These are phyloP conservation scores for Drosophila putrida DNA, from an alignment of 2,888 invertebrate species.

Conservation along the genomic window DNA sequence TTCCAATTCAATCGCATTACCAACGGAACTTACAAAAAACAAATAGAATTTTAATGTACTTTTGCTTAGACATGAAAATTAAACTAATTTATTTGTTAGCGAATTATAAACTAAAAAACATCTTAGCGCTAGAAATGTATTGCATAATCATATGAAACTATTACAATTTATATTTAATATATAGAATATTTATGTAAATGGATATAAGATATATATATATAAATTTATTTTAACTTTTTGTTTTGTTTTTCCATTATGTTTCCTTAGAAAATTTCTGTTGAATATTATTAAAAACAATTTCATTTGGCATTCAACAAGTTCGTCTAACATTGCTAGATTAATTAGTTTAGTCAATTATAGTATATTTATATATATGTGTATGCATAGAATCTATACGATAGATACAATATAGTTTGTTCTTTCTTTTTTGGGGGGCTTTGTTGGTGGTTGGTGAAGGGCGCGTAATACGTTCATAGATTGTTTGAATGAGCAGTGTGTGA, in stretches of 20 bases:
- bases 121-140: slow-evolving; percentile 67
- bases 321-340: slow-evolving; percentile 58
- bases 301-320: slow-evolving; percentile 78
- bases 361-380: slow-evolving; percentile 30
- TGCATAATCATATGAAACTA: slow-evolving; percentile 57
- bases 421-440: slow-evolving; percentile 16
- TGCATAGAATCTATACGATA: slow-evolving; percentile 47
- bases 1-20: slow-evolving; percentile 50
- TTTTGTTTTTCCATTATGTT: slow-evolving; percentile 35
- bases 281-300: slow-evolving; percentile 67
- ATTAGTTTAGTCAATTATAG: slow-evolving; percentile 31
- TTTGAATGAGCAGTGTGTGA: slow-evolving; percentile 38
- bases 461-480: slow-evolving; percentile 33
- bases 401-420: slow-evolving; percentile 74
- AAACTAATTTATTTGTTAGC: slow-evolving; percentile 74
- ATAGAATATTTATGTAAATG: slow-evolving; percentile 30
- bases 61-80: slow-evolving; percentile 66
- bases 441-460: slow-evolving; percentile 10
- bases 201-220: slow-evolving; percentile 37
- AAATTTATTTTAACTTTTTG: slow-evolving; percentile 39
- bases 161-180: slow-evolving; percentile 43
- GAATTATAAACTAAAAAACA: slow-evolving; percentile 76
- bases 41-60: slow-evolving; percentile 51
- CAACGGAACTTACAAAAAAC: slow-evolving; percentile 59
- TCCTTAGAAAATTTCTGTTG: slow-evolving; percentile 52